Percentiles rank a stretch among this genome's conserved stretches.
phyloP scores from a whole-genome alignment of 2,797 vertebrate genomes.

The Anas bahamensis region DNA sequence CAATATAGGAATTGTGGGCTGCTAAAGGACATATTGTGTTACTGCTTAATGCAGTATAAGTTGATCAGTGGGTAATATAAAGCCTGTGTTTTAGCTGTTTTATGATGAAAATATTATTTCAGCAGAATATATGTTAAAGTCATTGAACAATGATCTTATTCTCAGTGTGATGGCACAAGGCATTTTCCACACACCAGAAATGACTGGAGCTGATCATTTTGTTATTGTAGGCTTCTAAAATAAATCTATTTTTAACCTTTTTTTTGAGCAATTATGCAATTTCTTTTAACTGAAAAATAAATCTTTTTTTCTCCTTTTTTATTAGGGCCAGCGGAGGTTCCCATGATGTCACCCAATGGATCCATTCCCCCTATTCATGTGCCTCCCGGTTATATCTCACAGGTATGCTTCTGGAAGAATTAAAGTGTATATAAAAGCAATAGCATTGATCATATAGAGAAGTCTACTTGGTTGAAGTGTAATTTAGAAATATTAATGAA shows the following conservation, averaged over 20 bases:
- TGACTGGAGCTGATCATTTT: slow-evolving; percentile 46
- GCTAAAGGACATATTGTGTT: slow-evolving; percentile 58
- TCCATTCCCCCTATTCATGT: slow-evolving; percentile 98
- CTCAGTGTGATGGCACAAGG: slow-evolving; percentile 22
- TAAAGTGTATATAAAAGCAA: not conserved
- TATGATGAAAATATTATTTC: slow-evolving; percentile 59
- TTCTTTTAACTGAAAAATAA: not conserved
- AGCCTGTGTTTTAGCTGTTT: slow-evolving; percentile 34
- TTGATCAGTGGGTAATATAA: slow-evolving; percentile 60
- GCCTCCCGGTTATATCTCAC: slow-evolving; percentile 97
- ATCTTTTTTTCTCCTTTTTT: not conserved
- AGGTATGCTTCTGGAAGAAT: slow-evolving; percentile 81
- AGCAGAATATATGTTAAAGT: slow-evolving; percentile 58
- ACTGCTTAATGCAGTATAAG: slow-evolving; percentile 47
- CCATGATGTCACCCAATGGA: slow-evolving; percentile 98
- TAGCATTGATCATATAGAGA: not conserved
- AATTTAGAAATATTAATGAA: not conserved
- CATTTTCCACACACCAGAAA: slow-evolving; percentile 49
- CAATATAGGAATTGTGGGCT: slow-evolving; percentile 51
- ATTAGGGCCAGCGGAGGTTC: slow-evolving; percentile 95
- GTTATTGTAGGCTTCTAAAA: slow-evolving; percentile 44
- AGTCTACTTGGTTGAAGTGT: not conserved
- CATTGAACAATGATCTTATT: slow-evolving; percentile 54
- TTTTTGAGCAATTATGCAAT: not conserved
- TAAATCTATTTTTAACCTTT: slow-evolving; percentile 24